Evolutionary conservation across 2,113 vertebrate species (phyloP).

Genomic region (Cariama cristata): DNA sequence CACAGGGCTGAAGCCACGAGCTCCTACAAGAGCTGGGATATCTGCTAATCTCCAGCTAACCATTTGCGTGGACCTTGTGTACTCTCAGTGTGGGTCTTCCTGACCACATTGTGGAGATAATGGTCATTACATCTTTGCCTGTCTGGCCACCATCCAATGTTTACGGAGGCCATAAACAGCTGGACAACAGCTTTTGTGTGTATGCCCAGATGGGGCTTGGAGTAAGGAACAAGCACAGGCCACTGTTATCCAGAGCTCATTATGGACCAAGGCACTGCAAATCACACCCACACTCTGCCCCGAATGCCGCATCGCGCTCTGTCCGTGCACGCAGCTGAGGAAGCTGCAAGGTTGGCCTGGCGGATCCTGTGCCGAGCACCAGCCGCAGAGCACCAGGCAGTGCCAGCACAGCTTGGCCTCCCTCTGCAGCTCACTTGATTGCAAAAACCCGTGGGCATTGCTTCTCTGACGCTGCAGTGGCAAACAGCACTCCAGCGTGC

Average conservation of each 20-base stretch:
- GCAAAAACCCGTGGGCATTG: not conserved
- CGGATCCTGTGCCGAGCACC: not conserved
- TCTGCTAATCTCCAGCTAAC: not conserved
- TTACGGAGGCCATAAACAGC: not conserved
- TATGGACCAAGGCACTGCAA: not conserved
- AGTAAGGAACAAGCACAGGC: not conserved
- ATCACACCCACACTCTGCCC: not conserved
- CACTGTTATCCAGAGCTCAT: not conserved
- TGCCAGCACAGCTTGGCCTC: not conserved
- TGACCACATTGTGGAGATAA: not conserved
- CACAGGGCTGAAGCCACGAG: not conserved
- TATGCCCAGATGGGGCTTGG: not conserved
- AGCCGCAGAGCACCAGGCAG: fast-evolving
- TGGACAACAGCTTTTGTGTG: not conserved
- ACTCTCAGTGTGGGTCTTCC: not conserved
- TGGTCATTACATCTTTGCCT: not conserved
- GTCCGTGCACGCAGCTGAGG: fast-evolving
- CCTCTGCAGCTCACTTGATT: not conserved
- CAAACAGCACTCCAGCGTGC: not conserved
- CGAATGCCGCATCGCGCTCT: fast-evolving
- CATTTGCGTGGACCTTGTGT: not conserved
- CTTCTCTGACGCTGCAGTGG: not conserved
- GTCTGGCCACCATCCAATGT: not conserved
- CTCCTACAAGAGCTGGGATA: not conserved
- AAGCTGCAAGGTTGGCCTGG: fast-evolving